Evolutionary conservation across 2,797 vertebrate species (phyloP), one percentile per base, ranked within the genome.

Genomic region (Epinephelus malabaricus): DNA sequence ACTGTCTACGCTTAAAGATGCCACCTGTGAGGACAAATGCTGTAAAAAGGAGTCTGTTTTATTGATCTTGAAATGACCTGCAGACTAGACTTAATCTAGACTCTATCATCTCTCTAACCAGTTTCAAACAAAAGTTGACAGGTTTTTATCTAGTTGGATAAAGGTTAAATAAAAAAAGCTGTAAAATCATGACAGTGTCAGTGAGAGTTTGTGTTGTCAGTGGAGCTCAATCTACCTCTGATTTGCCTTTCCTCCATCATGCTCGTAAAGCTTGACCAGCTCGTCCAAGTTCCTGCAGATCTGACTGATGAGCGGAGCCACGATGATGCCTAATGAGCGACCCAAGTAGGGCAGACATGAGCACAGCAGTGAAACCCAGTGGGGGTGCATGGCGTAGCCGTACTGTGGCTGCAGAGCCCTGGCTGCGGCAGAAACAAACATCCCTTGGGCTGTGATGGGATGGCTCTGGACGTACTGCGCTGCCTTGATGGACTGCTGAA

Each of bases 271-370:
- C 79, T 93, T 97, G 78, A 98, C 98, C 61, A 99, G 95, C 8
- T 99, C 98, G 1, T 99, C 97, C 91, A 99, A 79, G 90, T 99
- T 99, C 86, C 94, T 97, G 94, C 98, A 99, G 86, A 99, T 98
- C 90, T 99, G 98, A 64, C 92, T 93, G 46, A 99, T 84, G 72
- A 99, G 96, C 0, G 98, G 98, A 2, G 97, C 95, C 81, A 98
- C 96, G 0, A 98, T 97, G 95, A 98, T 97, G 86, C 97, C 97
- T 25, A 99, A 90, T 0, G 98, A 99, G 79, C 96, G 97, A 0
- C 98, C 98, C 55, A 99, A 94, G 89, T 97, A 99, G 0, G 97
- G 98, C 88, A 99, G 91, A 15, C 96, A 96, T 15, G 95, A 92
- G 0, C 97, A 97, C 83, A 99, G 96, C 86, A 99, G 90, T 3